Conservation (phyloP, 1,140 invertebrate genomes). For the Nasonia giraulti region DNA sequence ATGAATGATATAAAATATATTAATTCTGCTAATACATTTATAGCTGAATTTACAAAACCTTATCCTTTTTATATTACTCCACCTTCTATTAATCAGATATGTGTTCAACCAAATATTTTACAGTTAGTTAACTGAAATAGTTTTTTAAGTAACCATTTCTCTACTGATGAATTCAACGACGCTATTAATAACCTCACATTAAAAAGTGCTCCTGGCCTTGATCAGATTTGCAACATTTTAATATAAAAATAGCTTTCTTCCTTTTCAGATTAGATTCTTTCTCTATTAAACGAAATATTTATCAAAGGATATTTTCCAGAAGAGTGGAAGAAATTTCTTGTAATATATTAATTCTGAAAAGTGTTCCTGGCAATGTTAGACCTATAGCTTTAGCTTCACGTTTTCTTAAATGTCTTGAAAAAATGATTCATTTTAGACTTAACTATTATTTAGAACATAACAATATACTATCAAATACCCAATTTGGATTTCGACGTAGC, state of each 20-base stretch:
- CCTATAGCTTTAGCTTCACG: constrained; percentile 48
- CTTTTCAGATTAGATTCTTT: background rate
- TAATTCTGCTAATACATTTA: too few species aligned
- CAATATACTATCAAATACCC: constrained; percentile 40
- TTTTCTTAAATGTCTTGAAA: constrained; percentile 54
- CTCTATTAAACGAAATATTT: background rate
- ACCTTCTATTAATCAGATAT: too few species aligned
- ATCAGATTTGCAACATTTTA: background rate
- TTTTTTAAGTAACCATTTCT: too few species aligned
- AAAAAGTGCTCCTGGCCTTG: background rate
- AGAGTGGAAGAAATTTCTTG: constrained; percentile 46
- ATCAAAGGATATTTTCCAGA: constrained; percentile 27
- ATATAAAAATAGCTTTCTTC: background rate
- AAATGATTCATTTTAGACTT: constrained; percentile 53
- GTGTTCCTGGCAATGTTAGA: constrained; percentile 34
- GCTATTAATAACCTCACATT: background rate
- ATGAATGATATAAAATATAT: too few species aligned
- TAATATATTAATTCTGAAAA: constrained; percentile 51
- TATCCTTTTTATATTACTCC: background rate
- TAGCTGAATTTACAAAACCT: too few species aligned
- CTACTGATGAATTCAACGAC: background rate
- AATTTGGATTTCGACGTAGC: too few species aligned
- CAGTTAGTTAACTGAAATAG: background rate
- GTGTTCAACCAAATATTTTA: background rate
- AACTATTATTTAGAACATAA: constrained; percentile 52